Evolutionary conservation across 2,797 vertebrate genomes (phyloP).

Genomic region (Acropternis orthonyx): DNA sequence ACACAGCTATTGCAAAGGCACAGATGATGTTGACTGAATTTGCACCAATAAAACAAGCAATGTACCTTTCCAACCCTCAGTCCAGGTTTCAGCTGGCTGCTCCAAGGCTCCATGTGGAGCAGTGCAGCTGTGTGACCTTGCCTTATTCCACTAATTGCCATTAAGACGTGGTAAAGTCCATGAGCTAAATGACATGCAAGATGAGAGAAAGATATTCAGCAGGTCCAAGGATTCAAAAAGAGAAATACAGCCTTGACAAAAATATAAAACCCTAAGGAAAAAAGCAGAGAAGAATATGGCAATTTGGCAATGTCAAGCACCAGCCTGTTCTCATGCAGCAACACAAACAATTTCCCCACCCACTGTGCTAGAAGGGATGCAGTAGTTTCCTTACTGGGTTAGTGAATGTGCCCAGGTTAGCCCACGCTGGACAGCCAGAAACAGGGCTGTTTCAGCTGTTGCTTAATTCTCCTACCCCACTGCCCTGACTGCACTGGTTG

Average conservation of each 20-base stretch:
- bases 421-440: rapidly evolving
- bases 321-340: neutral
- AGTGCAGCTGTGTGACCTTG: neutral
- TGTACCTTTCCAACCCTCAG: neutral
- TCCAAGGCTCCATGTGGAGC: neutral
- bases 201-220: neutral
- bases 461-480: rapidly evolving
- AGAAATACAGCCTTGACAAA: neutral
- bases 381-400: rapidly evolving
- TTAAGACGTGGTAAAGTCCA: neutral
- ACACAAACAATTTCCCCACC: neutral
- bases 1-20: neutral
- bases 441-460: neutral
- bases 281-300: neutral
- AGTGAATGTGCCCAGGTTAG: too few species aligned
- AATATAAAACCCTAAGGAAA: neutral
- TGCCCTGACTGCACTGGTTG: neutral
- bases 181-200: neutral
- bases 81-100: neutral
- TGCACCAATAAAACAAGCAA: neutral
- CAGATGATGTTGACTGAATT: neutral
- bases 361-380: neutral
- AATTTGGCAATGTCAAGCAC: neutral
- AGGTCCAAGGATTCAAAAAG: neutral
- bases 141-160: neutral